A percentile compares a stretch with the other conserved stretches of the same genome.
Conservation (phyloP, 2,888 invertebrate genomes). For the Lobophora halterata region DNA sequence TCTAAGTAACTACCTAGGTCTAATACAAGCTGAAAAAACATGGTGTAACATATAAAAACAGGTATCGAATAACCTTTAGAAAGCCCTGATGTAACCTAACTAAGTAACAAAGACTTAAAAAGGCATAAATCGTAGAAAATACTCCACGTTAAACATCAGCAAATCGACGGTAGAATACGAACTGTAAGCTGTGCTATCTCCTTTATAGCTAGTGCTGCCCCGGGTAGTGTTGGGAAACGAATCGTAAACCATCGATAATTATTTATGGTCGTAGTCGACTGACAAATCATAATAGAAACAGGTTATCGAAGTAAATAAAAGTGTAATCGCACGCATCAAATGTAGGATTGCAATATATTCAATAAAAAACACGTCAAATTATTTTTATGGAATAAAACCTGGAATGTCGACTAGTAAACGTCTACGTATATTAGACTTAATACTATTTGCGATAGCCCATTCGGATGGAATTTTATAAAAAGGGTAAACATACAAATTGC, state of each 20-base stretch:
- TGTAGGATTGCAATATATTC: neutral
- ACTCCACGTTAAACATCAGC: constrained; percentile 7
- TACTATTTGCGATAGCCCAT: constrained; percentile 10
- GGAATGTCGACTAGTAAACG: constrained; percentile 18
- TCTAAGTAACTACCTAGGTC: too few relatives aligned
- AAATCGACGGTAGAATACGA: constrained; percentile 13
- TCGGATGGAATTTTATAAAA: constrained; percentile 18
- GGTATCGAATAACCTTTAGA: too few relatives aligned
- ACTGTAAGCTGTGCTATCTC: constrained; percentile 30
- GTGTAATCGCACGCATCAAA: too few relatives aligned
- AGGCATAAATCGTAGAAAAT: constrained; percentile 17
- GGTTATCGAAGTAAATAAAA: neutral
- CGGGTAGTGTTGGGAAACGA: constrained; percentile 17
- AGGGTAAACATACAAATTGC: constrained; percentile 22
- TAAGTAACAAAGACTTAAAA: too few relatives aligned
- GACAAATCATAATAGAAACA: constrained; percentile 5
- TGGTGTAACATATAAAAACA: too few relatives aligned
- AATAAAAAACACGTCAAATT: neutral
- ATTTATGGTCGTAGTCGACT: constrained; percentile 13
- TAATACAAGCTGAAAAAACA: too few relatives aligned
- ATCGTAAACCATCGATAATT: constrained; percentile 16
- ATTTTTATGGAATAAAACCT: constrained; percentile 9
- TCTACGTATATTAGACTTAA: constrained; percentile 13
- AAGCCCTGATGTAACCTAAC: too few relatives aligned
- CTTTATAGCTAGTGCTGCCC: constrained; percentile 28